Base-by-base conservation (phyloP, 2,797 vertebrate genomes). In the Aphelocoma californica region DNA sequence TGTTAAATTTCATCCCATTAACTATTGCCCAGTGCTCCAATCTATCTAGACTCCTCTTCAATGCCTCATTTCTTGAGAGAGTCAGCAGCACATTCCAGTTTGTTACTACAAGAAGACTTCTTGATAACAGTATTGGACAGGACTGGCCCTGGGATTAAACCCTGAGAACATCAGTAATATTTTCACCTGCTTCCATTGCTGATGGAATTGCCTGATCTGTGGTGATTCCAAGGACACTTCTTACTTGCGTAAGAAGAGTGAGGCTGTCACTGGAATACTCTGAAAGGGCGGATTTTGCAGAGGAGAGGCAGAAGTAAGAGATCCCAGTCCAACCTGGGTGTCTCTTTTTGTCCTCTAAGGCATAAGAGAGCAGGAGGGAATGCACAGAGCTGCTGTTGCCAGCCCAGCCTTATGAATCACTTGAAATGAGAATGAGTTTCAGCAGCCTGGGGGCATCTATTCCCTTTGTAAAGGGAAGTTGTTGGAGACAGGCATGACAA, bases 381-480 rank as follows among this genome's bases (percentile, higher is more conserved):
- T 48, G 10, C 7, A 13, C 5, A 57, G 45, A 75, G 11, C 6
- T 82, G 45, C 28, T 71, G 28, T 34, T 80, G 53, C 45, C 48
- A 85, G 20, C 14, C 24, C 36, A 80, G 38, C 5, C 34, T 66
- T 44, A 66, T 20, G 44, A 91, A 36, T 71, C 19, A 34, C 17
- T 14, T 50, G 54, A 91, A 80, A 79, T 36, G 6, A 47, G 42
- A 44, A 5, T 56, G 66, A 80, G 7, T 32, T 93, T 88, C 54
- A 72, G 34, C 11, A 75, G 29, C 13, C 15, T 70, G 51, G 15
- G 16, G 38, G 5, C 32, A 64, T 15, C 0, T 0, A 48, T 57
- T 34, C 3, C 34, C 61, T 79, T 66, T 86, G 7, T 45, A 36
- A 82, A 28, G 20, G 6, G 36, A 61, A 93, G 38, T 45, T 20